phyloP scores from a whole-genome alignment of 2,888 invertebrate genomes.

The Melinaea menophilus region DNA sequence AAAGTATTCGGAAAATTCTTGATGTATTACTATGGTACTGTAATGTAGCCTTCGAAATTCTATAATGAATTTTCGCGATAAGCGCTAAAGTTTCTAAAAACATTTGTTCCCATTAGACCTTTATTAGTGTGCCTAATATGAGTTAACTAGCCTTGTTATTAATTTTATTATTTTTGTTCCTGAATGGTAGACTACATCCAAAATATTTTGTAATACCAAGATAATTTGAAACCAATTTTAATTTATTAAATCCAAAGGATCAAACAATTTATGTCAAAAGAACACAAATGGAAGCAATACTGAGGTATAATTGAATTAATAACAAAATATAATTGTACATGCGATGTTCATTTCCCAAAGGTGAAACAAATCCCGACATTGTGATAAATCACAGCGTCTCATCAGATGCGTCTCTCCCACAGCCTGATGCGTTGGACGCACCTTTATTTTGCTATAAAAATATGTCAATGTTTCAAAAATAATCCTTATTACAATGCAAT shows the following conservation, averaged over 20 bases:
- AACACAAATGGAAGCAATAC: too few relatives aligned
- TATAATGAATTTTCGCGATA: not conserved
- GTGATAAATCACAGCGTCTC: conserved; percentile 42
- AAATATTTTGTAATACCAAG: too few relatives aligned
- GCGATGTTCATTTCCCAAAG: conserved; percentile 18
- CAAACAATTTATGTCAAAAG: too few relatives aligned
- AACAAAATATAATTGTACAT: not conserved
- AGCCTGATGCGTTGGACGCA: not conserved
- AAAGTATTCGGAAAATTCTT: not conserved
- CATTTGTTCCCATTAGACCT: not conserved
- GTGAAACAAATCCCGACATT: conserved; percentile 30
- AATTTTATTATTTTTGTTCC: too few relatives aligned
- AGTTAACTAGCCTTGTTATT: not conserved
- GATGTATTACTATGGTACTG: not conserved
- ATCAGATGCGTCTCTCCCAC: conserved; percentile 42
- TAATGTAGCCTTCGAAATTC: not conserved
- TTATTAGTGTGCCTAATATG: conserved; percentile 1
- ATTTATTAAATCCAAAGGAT: too few relatives aligned
- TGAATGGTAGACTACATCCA: too few relatives aligned
- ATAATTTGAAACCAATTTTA: too few relatives aligned
- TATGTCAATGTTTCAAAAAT: not conserved
- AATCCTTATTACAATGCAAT: not conserved
- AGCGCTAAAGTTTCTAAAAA: not conserved
- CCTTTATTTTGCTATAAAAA: not conserved
- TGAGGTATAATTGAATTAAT: conserved; percentile 1